Base-by-base conservation (phyloP, 2,797 vertebrate genomes). In the Channallabes apus region DNA sequence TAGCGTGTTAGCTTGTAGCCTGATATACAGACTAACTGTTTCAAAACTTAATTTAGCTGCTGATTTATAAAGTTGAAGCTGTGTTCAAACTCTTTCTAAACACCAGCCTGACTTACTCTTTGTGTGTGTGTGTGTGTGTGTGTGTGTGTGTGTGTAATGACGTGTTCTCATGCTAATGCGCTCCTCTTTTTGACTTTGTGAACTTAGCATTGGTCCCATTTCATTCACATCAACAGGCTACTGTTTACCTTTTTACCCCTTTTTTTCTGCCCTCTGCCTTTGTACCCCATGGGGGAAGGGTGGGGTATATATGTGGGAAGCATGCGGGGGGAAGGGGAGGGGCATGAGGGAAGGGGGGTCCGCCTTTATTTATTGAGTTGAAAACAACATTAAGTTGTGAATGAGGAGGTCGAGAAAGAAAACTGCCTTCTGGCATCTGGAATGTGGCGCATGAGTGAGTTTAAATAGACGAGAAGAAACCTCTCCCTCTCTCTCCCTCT, bases 381-480 rank as follows among this genome's bases (percentile, higher is more conserved):
- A 92, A 93, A 94, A 92, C 94, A 93, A 94, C 93, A 94, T 93
- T 92, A 92, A 92, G 93, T 91, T 92, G 89, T 87, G 91, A 93
- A 94, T 93, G 92, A 94, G 93, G 91, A 92, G 89, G 91, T 93
- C 91, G 91, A 90, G 93, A 94, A 93, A 92, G 3, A 93, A 94
- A 92, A 91, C 92, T 93, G 92, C 92, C 94, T 94, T 94, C 92
- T 94, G 93, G 92, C 93, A 93, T 93, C 92, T 93, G 92, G 92
- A 94, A 94, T 95, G 94, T 92, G 92, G 89, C 93, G 93, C 91
- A 92, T 93, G 93, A 94, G 91, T 94, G 92, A 88, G 91, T 95
- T 92, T 93, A 94, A 93, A 95, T 93, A 93, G 93, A 91, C 41
- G 15, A 80, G 59, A 41, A 77, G 91, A 90, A 91, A n/a, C n/a